Base-by-base conservation (phyloP, 2,888 invertebrate genomes). In the Drosophila antonietae region DNA sequence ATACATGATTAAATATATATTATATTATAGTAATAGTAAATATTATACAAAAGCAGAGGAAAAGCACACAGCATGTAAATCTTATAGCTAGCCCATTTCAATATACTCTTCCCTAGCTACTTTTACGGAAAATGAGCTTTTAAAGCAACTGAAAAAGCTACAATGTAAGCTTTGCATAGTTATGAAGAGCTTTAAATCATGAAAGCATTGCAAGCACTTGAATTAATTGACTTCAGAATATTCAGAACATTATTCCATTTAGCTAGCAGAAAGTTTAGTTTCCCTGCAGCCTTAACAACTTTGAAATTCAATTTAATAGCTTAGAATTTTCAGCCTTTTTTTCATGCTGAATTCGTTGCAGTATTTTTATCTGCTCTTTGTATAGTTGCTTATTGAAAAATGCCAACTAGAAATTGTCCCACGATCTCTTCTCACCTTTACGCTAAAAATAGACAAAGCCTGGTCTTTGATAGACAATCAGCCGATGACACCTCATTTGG, bases 401-500 rank as follows among this genome's bases (percentile, higher is more conserved):
- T 35, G 8, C 4, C 20, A 51, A 35, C 33, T 41, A 6, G 10
- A 60, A 35, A 23, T n/a, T 18, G 41, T 41, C 10, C 12, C 23
- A 44, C 39, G 12, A 68, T n/a, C 12, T 46, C 14, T 47, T 44
- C 52, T n/a, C 57, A 68, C 49, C 58, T 55, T 60, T 61, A 60
- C 61, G 57, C 68, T 60, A 59, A 12, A 59, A 46, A 7, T 28
- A 43, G 49, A 69, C 65, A 76, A 73, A 53, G 69, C 53, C 46
- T 15, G 15, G 18, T 62, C 55, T 60, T 70, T 79, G 79, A 66
- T 58, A 49, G 62, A 46, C 68, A 68, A 57, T 68, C 68, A 49
- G 49, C 18, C 43, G 47, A 44, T 70, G 79, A 77, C 76, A 79
- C 66, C 76, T 75, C 75, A 67, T 60, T 67, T 63, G 44, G 56